Evolutionary conservation across 2,797 vertebrate species (phyloP).

Genomic region (Ataeniobius toweri): DNA sequence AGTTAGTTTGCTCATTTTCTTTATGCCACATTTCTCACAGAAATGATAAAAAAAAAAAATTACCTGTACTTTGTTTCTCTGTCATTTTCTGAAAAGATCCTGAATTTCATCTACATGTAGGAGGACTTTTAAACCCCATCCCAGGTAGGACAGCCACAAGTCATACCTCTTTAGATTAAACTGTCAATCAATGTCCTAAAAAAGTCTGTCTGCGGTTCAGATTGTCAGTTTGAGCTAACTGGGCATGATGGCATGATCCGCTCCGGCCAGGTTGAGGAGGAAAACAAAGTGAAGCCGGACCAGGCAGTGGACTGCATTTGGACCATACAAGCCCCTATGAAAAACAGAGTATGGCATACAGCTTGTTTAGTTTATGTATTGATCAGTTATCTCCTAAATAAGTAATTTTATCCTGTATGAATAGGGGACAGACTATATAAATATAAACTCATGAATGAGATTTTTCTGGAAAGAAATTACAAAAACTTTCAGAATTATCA

Average conservation of each 20-base stretch:
- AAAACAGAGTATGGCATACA: slow-evolving; percentile 83
- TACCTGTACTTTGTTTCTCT: slow-evolving; percentile 1
- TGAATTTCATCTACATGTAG: slow-evolving; percentile 91
- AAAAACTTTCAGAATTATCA: background rate
- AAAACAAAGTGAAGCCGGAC: slow-evolving; percentile 88
- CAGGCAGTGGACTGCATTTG: slow-evolving; percentile 97
- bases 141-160: slow-evolving; percentile 83
- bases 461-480: slow-evolving; percentile 10
- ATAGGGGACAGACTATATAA: background rate
- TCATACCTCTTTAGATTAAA: background rate
- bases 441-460: background rate
- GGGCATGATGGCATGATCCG: slow-evolving; percentile 92
- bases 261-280: slow-evolving; percentile 95
- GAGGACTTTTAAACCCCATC: slow-evolving; percentile 95
- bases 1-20: background rate
- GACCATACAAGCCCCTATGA: slow-evolving; percentile 92
- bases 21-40: background rate
- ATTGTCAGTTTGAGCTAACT: slow-evolving; percentile 93
- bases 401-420: background rate
- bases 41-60: background rate
- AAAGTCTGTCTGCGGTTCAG: slow-evolving; percentile 67
- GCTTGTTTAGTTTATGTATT: slow-evolving; percentile 3
- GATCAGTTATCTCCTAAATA: background rate
- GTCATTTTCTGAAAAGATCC: slow-evolving; percentile 84
- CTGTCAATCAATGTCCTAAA: background rate